These are phyloP conservation scores for Caenorhabditis imperialis DNA, from an alignment of 2,888 invertebrate genomes.

Conservation along the genomic window DNA sequence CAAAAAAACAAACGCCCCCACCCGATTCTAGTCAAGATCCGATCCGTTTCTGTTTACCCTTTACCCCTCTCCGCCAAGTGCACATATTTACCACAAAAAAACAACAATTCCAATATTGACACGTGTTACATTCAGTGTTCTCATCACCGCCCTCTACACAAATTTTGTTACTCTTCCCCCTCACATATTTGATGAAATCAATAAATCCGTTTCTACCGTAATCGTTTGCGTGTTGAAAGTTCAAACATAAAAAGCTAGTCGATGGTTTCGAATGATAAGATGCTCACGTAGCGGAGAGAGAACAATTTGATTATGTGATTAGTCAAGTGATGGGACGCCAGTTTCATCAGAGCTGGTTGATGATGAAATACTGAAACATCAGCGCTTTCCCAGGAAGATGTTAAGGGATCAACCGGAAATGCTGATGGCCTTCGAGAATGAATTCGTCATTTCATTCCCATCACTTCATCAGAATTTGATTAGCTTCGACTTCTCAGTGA, in stretches of 20 bases:
- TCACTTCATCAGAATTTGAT: too few species aligned
- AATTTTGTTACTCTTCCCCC: not conserved
- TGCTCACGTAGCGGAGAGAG: conserved; percentile 44
- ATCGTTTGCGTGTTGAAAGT: too few species aligned
- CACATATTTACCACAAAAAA: conserved; percentile 5
- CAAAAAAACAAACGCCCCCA: conserved; percentile 35
- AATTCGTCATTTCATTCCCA: not conserved
- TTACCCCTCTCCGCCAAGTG: not conserved
- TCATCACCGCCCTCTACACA: conserved; percentile 13
- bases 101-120: conserved; percentile 41
- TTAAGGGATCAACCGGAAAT: conserved; percentile 24
- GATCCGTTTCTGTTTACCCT: too few species aligned
- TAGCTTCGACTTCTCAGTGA: too few species aligned
- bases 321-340: conserved; percentile 25
- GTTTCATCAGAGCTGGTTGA: conserved; percentile 17
- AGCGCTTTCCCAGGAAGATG: conserved; percentile 18
- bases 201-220: too few species aligned
- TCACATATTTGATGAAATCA: not conserved
- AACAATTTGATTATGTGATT: conserved; percentile 24
- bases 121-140: conserved; percentile 49
- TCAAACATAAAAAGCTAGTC: conserved; percentile 46
- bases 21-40: conserved; percentile 40
- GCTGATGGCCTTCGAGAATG: too few species aligned
- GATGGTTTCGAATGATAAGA: conserved; percentile 25
- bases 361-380: conserved; percentile 17